These are phyloP conservation scores for Osmerus mordax DNA, from an alignment of 2,113 vertebrate species.

Conservation along the genomic window DNA sequence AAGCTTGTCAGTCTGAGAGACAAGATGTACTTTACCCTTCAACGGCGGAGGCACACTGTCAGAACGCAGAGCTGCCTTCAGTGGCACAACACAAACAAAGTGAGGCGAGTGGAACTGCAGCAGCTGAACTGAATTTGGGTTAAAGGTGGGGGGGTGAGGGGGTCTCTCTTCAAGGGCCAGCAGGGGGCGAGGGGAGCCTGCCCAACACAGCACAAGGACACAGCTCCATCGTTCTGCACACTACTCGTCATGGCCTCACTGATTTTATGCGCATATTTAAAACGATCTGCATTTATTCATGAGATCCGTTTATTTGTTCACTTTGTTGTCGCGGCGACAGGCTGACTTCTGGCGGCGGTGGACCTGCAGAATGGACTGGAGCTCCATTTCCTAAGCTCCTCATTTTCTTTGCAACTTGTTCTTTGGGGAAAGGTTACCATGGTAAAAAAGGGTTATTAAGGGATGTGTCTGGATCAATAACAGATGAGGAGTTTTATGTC, in stretches of 20 bases:
- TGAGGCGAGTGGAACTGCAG: constrained; percentile 36
- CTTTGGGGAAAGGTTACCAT: background rate
- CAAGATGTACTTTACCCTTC: constrained; percentile 48
- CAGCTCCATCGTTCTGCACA: constrained; percentile 27
- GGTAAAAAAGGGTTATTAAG: background rate
- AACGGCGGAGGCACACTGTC: constrained; percentile 35
- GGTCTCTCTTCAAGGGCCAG: constrained; percentile 33
- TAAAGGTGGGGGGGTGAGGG: constrained; percentile 41
- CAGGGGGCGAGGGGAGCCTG: constrained; percentile 17
- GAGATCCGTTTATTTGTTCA: constrained; percentile 44
- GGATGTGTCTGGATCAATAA: background rate
- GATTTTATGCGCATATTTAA: constrained; percentile 50
- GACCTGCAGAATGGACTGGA: constrained; percentile 34
- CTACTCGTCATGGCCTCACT: constrained; percentile 39
- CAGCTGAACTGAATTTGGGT: constrained; percentile 51
- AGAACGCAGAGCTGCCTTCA: constrained; percentile 50
- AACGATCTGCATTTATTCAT: constrained; percentile 49
- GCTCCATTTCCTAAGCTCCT: constrained; percentile 9
- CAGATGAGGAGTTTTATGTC: background rate
- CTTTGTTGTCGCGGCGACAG: constrained; percentile 36
- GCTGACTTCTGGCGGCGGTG: constrained; percentile 30
- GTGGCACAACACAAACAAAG: constrained; percentile 32
- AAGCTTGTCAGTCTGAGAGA: constrained; percentile 55
- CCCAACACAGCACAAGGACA: constrained; percentile 18
- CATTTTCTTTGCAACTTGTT: background rate